Evolutionary conservation across 2,888 invertebrate species (phyloP).

Genomic region (Odontomyia ornata): DNA sequence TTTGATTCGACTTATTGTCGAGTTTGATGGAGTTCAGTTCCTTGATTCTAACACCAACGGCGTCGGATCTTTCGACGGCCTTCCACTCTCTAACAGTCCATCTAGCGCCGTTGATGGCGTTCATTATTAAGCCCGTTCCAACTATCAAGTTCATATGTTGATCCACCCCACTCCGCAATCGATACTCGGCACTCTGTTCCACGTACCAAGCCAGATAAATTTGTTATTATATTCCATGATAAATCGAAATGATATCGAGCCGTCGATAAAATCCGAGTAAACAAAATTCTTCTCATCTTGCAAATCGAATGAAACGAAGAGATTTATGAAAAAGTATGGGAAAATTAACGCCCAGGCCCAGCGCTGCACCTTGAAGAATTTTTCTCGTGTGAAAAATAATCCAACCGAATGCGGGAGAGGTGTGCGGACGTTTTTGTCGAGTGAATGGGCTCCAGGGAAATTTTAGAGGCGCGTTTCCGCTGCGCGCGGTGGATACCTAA

Average conservation of each 20-base stretch:
- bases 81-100: neutral
- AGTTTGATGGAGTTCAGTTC: neutral
- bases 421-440: neutral
- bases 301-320: neutral
- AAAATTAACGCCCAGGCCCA: constrained; percentile 8
- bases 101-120: neutral
- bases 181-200: neutral
- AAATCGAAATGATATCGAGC: neutral
- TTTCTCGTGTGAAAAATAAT: neutral
- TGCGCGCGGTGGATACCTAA: neutral
- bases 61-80: neutral
- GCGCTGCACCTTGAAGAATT: neutral
- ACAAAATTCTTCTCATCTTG: neutral
- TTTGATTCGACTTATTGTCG: neutral
- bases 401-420: too few species aligned
- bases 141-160: neutral
- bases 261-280: neutral
- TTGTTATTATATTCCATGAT: neutral
- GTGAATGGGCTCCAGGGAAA: neutral
- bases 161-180: too few species aligned
- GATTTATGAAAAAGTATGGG: neutral
- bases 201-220: neutral
- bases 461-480: neutral
- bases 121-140: neutral
- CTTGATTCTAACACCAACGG: neutral